Evolutionary conservation across 1,140 invertebrate genomes (phyloP).

Genomic region (Mamestra configurata): DNA sequence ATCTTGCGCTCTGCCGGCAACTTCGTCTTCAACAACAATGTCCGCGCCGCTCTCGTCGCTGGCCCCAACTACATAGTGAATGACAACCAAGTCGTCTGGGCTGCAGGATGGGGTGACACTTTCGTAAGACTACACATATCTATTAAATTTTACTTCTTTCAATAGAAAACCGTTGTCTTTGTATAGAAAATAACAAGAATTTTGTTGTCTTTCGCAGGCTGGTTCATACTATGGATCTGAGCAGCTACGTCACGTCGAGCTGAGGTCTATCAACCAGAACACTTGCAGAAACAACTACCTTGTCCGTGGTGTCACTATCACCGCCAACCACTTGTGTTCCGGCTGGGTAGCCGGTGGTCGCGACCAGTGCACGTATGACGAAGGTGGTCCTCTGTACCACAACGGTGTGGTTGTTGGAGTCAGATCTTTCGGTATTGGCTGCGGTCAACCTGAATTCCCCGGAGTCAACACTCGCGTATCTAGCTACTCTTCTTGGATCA

Average conservation of each 20-base stretch:
- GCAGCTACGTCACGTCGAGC: conserved; percentile 68
- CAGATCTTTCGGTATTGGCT: conserved; percentile 87
- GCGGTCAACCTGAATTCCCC: conserved; percentile 84
- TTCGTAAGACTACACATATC: conserved; percentile 29
- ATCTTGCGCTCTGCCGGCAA: conserved; percentile 27
- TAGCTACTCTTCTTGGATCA: conserved; percentile 71
- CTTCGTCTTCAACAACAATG: conserved; percentile 36
- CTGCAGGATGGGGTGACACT: conserved; percentile 51
- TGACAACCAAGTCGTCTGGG: conserved; percentile 50
- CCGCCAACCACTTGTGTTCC: conserved; percentile 74
- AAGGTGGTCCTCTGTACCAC: conserved; percentile 89
- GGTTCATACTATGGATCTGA: no score
- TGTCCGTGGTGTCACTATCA: conserved; percentile 47
- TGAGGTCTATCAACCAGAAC: conserved; percentile 69
- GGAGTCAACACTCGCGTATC: conserved; percentile 88
- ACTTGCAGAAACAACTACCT: conserved; percentile 52
- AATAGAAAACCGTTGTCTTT: no score
- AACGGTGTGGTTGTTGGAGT: conserved; percentile 76
- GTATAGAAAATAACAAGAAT: no score
- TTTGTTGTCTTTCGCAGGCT: no score
- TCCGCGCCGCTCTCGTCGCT: conserved; percentile 30
- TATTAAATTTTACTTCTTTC: no score
- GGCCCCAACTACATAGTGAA: conserved; percentile 45
- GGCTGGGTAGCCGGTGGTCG: conserved; percentile 73
- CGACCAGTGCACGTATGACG: conserved; percentile 86